A percentile compares a stretch with the other conserved stretches of the same genome.
Evolutionary conservation across 2,888 invertebrate species (phyloP).

Genomic region (Drosophila phalerata): DNA sequence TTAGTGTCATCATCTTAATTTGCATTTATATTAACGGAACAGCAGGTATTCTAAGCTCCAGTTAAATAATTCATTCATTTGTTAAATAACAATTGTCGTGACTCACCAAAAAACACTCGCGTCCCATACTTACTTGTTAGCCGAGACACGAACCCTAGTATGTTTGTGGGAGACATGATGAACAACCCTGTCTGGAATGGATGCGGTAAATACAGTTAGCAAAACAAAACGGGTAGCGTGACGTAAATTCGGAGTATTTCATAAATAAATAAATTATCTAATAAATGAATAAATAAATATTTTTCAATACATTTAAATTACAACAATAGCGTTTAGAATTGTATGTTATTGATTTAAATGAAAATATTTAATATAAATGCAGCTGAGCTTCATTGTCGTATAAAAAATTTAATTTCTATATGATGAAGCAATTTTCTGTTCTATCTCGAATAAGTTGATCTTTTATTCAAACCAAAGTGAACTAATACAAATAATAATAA

Average conservation of each 20-base stretch:
- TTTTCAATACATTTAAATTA: too few species aligned
- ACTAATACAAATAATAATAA: too few species aligned
- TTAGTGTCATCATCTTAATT: conserved; percentile 34
- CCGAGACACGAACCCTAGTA: conserved; percentile 39
- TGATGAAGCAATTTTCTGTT: too few species aligned
- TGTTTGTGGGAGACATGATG: conserved; percentile 6
- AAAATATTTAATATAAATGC: too few species aligned
- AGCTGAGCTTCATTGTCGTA: too few species aligned
- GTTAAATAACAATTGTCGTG: conserved; percentile 26
- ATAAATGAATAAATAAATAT: too few species aligned
- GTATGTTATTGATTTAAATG: too few species aligned
- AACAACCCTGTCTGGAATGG: background rate
- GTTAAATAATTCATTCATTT: conserved; percentile 12
- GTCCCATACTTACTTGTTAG: conserved; percentile 25
- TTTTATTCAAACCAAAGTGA: too few species aligned
- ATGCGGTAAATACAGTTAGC: background rate
- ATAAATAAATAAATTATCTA: background rate
- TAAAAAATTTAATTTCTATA: too few species aligned
- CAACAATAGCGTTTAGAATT: too few species aligned
- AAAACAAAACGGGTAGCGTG: background rate
- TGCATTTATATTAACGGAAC: conserved; percentile 21
- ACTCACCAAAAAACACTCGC: conserved; percentile 33
- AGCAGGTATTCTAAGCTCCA: background rate
- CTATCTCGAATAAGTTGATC: too few species aligned
- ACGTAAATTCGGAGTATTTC: conserved; percentile 1